A percentile compares a stretch with the other conserved stretches of the same genome.
Evolutionary conservation across 2,888 invertebrate genomes (phyloP).

Genomic region (Diachrysia chrysitis): DNA sequence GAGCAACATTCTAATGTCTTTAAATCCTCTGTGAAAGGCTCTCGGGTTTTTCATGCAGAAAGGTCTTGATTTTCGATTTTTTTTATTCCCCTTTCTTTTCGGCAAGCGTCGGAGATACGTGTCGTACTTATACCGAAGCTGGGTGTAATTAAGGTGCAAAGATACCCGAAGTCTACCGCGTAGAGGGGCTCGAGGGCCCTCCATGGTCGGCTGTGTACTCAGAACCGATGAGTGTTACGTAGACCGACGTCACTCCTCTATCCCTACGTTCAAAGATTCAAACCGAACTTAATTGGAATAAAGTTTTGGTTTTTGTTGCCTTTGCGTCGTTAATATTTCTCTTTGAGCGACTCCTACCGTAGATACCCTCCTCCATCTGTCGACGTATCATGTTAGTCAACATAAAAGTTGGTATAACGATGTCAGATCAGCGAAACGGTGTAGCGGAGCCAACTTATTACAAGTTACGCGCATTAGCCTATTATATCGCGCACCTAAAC

Average conservation of each 20-base stretch:
- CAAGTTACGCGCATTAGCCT: conserved; percentile 61
- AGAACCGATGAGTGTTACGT: conserved; percentile 84
- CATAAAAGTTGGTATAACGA: conserved; percentile 47
- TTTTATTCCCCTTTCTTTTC: conserved; percentile 73
- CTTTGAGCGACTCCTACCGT: conserved; percentile 59
- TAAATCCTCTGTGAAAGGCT: conserved; percentile 70
- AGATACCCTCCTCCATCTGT: conserved; percentile 23
- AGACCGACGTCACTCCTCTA: conserved; percentile 76
- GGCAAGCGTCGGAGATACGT: conserved; percentile 79
- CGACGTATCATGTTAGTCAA: conserved; percentile 34
- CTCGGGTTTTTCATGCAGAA: conserved; percentile 67
- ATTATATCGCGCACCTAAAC: conserved; percentile 70
- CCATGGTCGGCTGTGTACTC: conserved; percentile 83
- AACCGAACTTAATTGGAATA: conserved; percentile 82
- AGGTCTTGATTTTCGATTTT: conserved; percentile 75
- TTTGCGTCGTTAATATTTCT: conserved; percentile 57
- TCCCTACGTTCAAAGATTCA: conserved; percentile 83
- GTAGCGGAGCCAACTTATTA: conserved; percentile 53
- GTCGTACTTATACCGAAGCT: conserved; percentile 79
- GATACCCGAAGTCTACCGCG: conserved; percentile 85
- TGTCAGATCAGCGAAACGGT: conserved; percentile 32
- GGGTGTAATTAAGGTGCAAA: conserved; percentile 88
- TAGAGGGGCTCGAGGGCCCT: conserved; percentile 79
- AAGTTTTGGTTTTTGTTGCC: conserved; percentile 60
- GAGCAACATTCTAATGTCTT: conserved; percentile 70